phyloP scores from a whole-genome alignment of 35 echinoderm and acorn worm genomes.

The Apostichopus japonicus region DNA sequence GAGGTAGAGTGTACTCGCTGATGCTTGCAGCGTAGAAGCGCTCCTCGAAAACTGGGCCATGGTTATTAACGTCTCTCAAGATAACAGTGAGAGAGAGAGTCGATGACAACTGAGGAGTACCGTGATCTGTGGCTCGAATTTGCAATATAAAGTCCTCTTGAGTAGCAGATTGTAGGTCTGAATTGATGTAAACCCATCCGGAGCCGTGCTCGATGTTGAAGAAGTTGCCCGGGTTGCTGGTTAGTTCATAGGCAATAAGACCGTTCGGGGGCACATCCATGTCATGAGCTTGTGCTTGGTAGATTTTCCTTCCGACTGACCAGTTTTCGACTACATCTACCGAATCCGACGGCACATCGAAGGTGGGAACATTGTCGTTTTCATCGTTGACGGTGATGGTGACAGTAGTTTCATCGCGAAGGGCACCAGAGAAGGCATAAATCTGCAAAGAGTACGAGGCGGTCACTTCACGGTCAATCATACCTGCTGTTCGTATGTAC shows the following conservation, averaged over 20 bases:
- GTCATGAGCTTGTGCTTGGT: conserved; percentile 74
- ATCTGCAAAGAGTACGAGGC: conserved; percentile 65
- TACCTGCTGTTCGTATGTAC: conserved; percentile 52
- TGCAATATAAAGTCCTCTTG: conserved; percentile 64
- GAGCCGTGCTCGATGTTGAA: conserved; percentile 85
- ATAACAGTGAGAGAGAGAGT: conserved; percentile 65
- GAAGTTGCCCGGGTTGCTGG: conserved; percentile 52
- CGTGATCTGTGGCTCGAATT: conserved; percentile 84
- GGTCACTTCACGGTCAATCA: conserved; percentile 75
- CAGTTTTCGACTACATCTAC: conserved; percentile 94
- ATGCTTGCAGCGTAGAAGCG: conserved; percentile 63
- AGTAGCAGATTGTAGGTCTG: conserved; percentile 57
- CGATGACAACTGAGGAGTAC: conserved; percentile 82
- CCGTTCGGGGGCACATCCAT: conserved; percentile 83
- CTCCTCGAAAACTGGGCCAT: conserved; percentile 75
- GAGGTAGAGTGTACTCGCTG: conserved; percentile 67
- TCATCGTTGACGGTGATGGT: conserved; percentile 76
- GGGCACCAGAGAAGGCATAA: conserved; percentile 72
- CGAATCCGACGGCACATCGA: conserved; percentile 30
- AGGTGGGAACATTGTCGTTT: conserved; percentile 91
- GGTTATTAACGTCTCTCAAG: conserved; percentile 94
- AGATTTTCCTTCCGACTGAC: conserved; percentile 80
- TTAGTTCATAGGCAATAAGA: conserved; percentile 80
- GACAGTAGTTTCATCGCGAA: conserved; percentile 72
- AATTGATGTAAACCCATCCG: conserved; percentile 77